Conservation (phyloP, 2,888 invertebrate genomes). For the Acleris literana region DNA sequence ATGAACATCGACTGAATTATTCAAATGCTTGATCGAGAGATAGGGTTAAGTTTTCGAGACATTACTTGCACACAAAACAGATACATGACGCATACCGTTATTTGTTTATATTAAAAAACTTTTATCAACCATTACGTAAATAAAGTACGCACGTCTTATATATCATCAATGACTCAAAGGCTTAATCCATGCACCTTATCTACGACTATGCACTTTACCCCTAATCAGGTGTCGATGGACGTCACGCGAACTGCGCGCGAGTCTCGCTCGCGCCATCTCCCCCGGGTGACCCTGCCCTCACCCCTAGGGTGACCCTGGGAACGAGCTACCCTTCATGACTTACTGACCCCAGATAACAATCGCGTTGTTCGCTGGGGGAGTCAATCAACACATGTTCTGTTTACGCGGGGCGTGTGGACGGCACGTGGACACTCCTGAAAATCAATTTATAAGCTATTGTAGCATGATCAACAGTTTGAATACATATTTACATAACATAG, state of each 20-base stretch:
- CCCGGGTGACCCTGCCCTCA: conserved; percentile 16
- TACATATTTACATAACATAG: conserved; percentile 31
- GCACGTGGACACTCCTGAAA: conserved; percentile 63
- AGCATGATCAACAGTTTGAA: conserved; percentile 11
- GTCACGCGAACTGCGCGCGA: conserved; percentile 61
- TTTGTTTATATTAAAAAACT: not conserved
- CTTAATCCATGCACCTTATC: conserved; percentile 6
- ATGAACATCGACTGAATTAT: conserved; percentile 62
- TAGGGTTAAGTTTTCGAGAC: conserved; percentile 45
- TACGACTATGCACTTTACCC: conserved; percentile 35
- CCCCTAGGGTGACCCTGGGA: conserved; percentile 31
- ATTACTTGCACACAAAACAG: conserved; percentile 18
- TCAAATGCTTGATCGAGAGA: conserved; percentile 55
- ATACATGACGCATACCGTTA: not conserved
- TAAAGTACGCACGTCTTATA: not conserved
- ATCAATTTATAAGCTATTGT: conserved; percentile 29
- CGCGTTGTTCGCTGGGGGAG: conserved; percentile 60
- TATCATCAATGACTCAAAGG: conserved; percentile 4
- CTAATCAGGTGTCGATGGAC: conserved; percentile 45
- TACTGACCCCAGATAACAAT: conserved; percentile 77
- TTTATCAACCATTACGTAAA: not conserved
- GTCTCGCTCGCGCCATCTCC: conserved; percentile 43
- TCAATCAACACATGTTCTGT: conserved; percentile 52
- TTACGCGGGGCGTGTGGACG: conserved; percentile 63
- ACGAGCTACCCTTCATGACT: conserved; percentile 58